phyloP scores from a whole-genome alignment of 2,888 invertebrate species.

The Cetonia aurata region DNA sequence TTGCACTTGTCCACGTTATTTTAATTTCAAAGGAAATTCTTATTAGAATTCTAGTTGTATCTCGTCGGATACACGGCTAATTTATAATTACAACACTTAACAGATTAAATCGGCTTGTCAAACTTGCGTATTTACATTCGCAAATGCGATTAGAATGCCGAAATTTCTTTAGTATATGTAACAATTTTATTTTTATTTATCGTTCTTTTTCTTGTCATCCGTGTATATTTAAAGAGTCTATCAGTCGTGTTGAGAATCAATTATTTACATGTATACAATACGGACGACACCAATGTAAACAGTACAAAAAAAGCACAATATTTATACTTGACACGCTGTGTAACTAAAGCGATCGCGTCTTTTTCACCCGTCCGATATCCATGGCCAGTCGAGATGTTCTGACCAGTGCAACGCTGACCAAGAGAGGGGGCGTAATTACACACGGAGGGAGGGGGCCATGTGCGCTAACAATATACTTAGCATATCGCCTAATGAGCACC shows the following conservation, averaged over 20 bases:
- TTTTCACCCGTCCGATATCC: constrained; percentile 61
- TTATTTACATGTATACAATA: constrained; percentile 9
- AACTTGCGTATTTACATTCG: no score
- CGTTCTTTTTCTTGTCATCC: no score
- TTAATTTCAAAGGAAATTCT: background rate
- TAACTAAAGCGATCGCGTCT: constrained; percentile 50
- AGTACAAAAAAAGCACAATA: constrained; percentile 36
- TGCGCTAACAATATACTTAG: constrained; percentile 65
- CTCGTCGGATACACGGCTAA: background rate
- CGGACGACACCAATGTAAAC: constrained; percentile 41
- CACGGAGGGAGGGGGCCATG: constrained; percentile 60
- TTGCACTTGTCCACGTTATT: background rate
- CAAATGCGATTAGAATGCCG: no score
- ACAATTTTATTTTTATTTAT: no score
- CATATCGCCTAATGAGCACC: constrained; percentile 63
- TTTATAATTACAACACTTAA: constrained; percentile 18
- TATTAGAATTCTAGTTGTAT: constrained; percentile 8
- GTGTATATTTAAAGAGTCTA: constrained; percentile 3
- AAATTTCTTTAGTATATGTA: no score
- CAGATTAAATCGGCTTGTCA: no score
- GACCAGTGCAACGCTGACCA: constrained; percentile 67
- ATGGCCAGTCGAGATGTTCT: constrained; percentile 66
- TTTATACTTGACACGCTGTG: constrained; percentile 37
- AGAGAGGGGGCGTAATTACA: constrained; percentile 63
- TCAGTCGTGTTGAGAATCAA: background rate